These are phyloP conservation scores for Leptoteleia sp. DNA, from an alignment of 1,140 invertebrate species.

Conservation along the genomic window DNA sequence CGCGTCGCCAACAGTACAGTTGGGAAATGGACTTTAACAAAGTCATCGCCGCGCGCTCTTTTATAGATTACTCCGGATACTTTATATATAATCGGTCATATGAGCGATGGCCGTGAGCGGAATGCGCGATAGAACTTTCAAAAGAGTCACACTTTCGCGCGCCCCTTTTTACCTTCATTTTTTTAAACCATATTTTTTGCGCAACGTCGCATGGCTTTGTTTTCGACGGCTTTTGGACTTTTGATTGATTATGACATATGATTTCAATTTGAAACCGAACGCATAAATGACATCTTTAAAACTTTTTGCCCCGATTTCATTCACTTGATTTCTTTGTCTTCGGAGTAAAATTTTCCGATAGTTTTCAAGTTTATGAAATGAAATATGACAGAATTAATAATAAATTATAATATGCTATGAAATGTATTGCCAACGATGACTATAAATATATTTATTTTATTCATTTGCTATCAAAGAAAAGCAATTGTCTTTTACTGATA, in stretches of 20 bases:
- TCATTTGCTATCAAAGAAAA: no score
- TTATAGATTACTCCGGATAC: conserved; percentile 38
- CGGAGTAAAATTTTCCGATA: no score
- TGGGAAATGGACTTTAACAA: conserved; percentile 55
- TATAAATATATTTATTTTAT: no score
- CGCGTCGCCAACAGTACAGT: conserved; percentile 10
- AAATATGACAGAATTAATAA: no score
- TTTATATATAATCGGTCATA: conserved; percentile 51
- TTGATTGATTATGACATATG: conserved; percentile 20
- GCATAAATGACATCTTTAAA: no score
- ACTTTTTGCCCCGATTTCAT: no score
- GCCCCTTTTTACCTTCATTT: no score
- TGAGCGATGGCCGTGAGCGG: conserved; percentile 17
- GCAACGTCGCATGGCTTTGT: conserved; percentile 6
- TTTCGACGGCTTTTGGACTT: conserved; percentile 8
- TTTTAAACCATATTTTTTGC: conserved; percentile 14
- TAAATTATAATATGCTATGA: no score
- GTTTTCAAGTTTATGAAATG: no score
- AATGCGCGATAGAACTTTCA: conserved; percentile 38
- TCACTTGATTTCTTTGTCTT: no score
- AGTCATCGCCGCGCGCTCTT: conserved; percentile 49
- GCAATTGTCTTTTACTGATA: no score
- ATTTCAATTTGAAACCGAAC: conserved; percentile 23
- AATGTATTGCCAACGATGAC: no score
- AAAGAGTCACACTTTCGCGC: neutral